Evolutionary conservation across 2,797 vertebrate species (phyloP).

Genomic region (Miichthys miiuy): DNA sequence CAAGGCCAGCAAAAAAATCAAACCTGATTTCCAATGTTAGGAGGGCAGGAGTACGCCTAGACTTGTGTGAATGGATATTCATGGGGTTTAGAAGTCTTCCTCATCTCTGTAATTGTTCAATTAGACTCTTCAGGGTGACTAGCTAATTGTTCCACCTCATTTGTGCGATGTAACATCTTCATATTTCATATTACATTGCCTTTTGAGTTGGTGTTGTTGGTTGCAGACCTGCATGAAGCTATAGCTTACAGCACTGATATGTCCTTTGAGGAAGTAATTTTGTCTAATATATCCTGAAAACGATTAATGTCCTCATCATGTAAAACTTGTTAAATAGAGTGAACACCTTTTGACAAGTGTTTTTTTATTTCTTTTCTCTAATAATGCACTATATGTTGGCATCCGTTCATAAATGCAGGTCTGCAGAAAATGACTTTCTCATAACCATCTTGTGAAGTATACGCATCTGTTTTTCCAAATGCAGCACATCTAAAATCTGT

Average conservation of each 20-base stretch:
- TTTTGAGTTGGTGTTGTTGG: conserved; percentile 14
- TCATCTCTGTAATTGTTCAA: conserved; percentile 40
- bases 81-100: not conserved
- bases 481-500: not conserved
- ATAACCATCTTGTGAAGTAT: not conserved
- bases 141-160: conserved; percentile 43
- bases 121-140: conserved; percentile 34
- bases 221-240: conserved; percentile 5
- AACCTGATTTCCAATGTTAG: conserved; percentile 27
- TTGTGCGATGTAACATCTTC: conserved; percentile 28
- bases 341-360: not conserved
- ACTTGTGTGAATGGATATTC: conserved; percentile 14
- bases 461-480: not conserved
- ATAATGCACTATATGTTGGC: not conserved
- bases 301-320: not conserved
- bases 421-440: not conserved
- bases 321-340: not conserved
- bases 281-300: not conserved
- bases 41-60: not conserved
- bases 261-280: not conserved
- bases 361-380: not conserved
- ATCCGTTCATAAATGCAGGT: not conserved
- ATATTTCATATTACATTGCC: conserved; percentile 8
- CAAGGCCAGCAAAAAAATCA: conserved; percentile 24
- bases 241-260: not conserved